phyloP scores from a whole-genome alignment of 2,113 vertebrate genomes.

The Manacus vitellinus region DNA sequence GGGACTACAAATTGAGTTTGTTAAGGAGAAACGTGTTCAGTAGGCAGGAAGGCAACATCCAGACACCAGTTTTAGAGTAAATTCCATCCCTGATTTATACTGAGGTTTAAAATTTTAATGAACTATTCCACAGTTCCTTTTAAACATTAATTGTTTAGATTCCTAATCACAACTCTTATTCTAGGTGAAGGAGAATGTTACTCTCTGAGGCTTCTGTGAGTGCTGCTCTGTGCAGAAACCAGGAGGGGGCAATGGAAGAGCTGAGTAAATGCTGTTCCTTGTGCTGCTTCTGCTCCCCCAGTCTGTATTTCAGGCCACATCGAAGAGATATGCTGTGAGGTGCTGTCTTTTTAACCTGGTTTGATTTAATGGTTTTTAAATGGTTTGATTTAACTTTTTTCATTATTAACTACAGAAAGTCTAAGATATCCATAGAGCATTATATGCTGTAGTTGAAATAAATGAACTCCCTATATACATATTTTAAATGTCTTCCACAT shows the following conservation, averaged over 20 bases:
- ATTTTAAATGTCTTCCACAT: background rate
- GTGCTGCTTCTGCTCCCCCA: background rate
- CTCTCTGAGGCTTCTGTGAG: background rate
- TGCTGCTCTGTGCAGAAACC: background rate
- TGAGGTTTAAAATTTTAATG: background rate
- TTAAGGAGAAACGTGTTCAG: background rate
- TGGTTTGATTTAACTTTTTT: background rate
- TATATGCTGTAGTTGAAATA: background rate
- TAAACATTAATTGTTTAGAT: background rate
- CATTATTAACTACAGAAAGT: background rate
- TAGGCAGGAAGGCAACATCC: background rate
- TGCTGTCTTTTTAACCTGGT: background rate
- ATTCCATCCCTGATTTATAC: background rate
- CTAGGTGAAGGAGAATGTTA: background rate
- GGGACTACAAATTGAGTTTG: background rate
- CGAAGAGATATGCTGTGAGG: background rate
- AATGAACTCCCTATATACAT: background rate
- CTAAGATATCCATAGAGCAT: background rate
- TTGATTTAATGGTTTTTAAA: background rate
- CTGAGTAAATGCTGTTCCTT: background rate
- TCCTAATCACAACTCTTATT: background rate
- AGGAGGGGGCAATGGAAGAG: constrained; percentile 46
- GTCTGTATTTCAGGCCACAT: background rate
- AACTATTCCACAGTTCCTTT: background rate
- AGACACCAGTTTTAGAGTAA: background rate